Evolutionary conservation across 1,140 invertebrate genomes (phyloP), one percentile per base, ranked within the genome.

Genomic region (Trichonephila inaurata): DNA sequence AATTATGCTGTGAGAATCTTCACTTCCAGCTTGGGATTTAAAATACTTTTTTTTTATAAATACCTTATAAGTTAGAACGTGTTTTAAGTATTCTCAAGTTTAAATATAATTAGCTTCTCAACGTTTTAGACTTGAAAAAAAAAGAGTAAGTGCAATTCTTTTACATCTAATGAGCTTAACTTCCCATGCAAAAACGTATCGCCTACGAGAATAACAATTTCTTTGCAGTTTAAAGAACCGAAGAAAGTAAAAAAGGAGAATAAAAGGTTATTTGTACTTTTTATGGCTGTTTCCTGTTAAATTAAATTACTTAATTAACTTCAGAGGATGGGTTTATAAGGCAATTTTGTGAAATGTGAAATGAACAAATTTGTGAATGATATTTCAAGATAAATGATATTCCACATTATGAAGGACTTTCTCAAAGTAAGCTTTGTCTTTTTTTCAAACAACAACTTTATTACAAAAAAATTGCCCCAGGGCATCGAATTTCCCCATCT

Each of bases 101-200:
- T 77, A 18, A 77, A 77, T 77, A 77, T 77, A 77, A 77, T 77
- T 77, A 77, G 72, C 72, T 77, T 77, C 33, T 77, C 28, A 77
- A 18, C 72, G 33, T 77, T 77, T 77, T 77, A 18, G 72, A 4
- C 7, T 28, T 28, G 24, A 12, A 18, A 77, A 12, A 18, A 77
- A 77, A 40, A 33, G 72, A 14, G 69, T 40, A 40, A 40, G 33
- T 16, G 24, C 8, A 72, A 77, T 77, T 77, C 12, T 77, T 77
- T 40, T 18, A 18, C 72, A 7, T 77, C 72, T 40, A 77, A 77
- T 77, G 33, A 77, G 72, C 72, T 77, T 77, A 77, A 19, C 28
- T 77, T 77, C 33, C 72, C 4, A 10, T 33, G 28, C 28, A 28
- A 72, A 16, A 28, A 28, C 69, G 16, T n/a, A 12, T n/a, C 21